Percentiles rank a stretch among this genome's conserved stretches.
Evolutionary conservation across 2,797 vertebrate species (phyloP).

Genomic region (Schizopygopsis pylzovi): DNA sequence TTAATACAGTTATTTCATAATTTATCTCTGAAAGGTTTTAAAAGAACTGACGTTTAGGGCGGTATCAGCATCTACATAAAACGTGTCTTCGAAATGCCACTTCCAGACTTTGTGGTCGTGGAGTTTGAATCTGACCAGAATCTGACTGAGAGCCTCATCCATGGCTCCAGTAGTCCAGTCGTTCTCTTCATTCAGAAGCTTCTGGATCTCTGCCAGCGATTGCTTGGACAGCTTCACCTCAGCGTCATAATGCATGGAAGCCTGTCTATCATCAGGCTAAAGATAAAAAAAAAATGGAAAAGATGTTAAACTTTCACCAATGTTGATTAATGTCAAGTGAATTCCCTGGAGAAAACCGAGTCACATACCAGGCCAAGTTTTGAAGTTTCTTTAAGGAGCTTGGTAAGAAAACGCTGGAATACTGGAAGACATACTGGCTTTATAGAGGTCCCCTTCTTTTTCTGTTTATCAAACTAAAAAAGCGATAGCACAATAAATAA

Average conservation of each 20-base stretch:
- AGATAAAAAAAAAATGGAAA: not conserved
- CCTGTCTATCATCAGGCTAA: slow-evolving; percentile 79
- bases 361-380: slow-evolving; percentile 86
- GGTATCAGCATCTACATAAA: slow-evolving; percentile 85
- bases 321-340: not conserved
- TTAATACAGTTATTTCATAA: fast-evolving
- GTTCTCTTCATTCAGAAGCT: slow-evolving; percentile 80
- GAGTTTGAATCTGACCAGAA: slow-evolving; percentile 85
- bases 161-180: slow-evolving; percentile 85
- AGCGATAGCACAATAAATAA: slow-evolving; percentile 8
- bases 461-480: slow-evolving; percentile 68
- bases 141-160: slow-evolving; percentile 88
- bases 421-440: slow-evolving; percentile 85
- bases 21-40: not conserved
- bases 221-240: slow-evolving; percentile 84
- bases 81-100: slow-evolving; percentile 90
- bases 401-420: slow-evolving; percentile 89
- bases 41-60: slow-evolving; percentile 74
- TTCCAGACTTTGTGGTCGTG: slow-evolving; percentile 88
- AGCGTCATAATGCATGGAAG: slow-evolving; percentile 82
- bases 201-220: slow-evolving; percentile 81
- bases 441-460: slow-evolving; percentile 61
- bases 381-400: slow-evolving; percentile 84
- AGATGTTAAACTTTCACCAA: not conserved
- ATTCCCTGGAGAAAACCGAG: no score